Evolutionary conservation across 2,888 invertebrate genomes (phyloP).

Genomic region (Macrosoma leucophasiata): DNA sequence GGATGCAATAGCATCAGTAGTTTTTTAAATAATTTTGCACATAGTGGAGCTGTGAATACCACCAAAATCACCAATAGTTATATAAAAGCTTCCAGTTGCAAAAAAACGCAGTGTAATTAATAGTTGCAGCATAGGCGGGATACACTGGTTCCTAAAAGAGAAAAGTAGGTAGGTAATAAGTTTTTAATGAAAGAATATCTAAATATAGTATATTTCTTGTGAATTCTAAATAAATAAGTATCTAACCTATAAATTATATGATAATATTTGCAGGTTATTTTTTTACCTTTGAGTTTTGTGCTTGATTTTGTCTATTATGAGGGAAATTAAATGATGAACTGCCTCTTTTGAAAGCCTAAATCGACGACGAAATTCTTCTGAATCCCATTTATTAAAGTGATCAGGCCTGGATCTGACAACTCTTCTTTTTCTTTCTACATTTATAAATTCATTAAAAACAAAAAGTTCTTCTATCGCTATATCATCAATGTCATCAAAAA

Average conservation of each 20-base stretch:
- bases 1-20: slow-evolving; percentile 14
- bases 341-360: background rate
- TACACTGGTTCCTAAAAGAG: slow-evolving; percentile 2
- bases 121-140: slow-evolving; percentile 2
- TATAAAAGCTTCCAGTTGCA: slow-evolving; percentile 16
- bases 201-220: too few species aligned
- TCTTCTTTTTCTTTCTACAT: background rate
- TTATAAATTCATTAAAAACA: background rate
- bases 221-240: background rate
- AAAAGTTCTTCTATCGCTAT: background rate
- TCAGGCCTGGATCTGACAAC: background rate
- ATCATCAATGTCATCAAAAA: background rate
- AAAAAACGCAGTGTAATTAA: slow-evolving; percentile 9
- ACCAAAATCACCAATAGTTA: slow-evolving; percentile 19
- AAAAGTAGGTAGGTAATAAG: background rate
- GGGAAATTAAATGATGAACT: background rate
- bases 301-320: background rate
- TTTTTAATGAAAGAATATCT: too few species aligned
- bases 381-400: background rate
- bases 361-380: background rate
- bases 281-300: background rate
- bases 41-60: slow-evolving; percentile 14
- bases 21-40: slow-evolving; percentile 14
- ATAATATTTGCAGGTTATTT: background rate
- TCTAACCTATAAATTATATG: background rate